Conservation (phyloP, 2,113 vertebrate species). For the Pelecanoides urinatrix region DNA sequence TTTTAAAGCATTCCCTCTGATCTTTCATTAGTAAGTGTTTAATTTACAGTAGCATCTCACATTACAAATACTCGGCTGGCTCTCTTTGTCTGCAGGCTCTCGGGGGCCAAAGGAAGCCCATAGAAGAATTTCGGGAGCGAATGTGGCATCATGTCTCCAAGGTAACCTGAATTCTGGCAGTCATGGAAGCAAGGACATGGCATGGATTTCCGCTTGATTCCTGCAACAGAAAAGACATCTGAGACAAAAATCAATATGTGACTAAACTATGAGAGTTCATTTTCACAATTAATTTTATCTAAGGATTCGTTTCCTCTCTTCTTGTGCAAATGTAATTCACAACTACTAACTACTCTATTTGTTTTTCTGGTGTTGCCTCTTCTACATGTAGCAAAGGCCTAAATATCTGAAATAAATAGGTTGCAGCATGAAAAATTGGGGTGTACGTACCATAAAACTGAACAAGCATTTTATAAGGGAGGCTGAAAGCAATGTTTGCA, state of each 20-base stretch:
- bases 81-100: constrained; percentile 1
- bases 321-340: neutral
- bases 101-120: neutral
- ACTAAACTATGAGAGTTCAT: neutral
- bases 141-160: constrained; percentile 19
- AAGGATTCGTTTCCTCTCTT: neutral
- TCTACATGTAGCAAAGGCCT: neutral
- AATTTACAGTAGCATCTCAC: constrained; percentile 20
- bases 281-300: constrained; percentile 5
- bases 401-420: neutral
- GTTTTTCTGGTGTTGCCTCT: neutral
- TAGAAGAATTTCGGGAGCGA: neutral
- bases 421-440: neutral
- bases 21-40: constrained; percentile 42
- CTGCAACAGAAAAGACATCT: neutral
- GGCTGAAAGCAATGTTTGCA: neutral
- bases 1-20: constrained; percentile 31
- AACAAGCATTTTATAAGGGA: neutral
- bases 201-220: constrained; percentile 47
- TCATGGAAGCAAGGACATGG: neutral
- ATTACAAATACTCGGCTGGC: constrained; percentile 51
- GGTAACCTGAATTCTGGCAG: constrained; percentile 35
- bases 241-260: constrained; percentile 31
- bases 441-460: neutral
- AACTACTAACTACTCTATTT: neutral